These are phyloP conservation scores for Drosophila pachea DNA, from an alignment of 1,140 invertebrate genomes.

Conservation along the genomic window DNA sequence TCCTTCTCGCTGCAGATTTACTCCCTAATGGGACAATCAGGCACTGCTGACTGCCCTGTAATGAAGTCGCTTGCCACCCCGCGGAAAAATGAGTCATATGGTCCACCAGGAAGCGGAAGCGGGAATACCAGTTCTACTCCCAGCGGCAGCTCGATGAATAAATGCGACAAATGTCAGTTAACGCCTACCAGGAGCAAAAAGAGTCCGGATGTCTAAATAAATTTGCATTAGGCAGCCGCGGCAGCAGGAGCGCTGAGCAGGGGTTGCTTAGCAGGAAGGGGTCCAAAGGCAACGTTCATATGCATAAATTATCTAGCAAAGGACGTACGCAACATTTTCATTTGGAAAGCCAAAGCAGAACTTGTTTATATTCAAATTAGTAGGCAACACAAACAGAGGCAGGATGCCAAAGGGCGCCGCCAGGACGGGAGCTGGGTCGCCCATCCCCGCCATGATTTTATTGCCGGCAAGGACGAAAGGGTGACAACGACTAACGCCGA, in stretches of 20 bases:
- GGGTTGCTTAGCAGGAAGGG: constrained; percentile 21
- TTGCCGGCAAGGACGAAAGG: constrained; percentile 52
- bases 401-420: constrained; percentile 11
- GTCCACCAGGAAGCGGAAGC: constrained; percentile 40
- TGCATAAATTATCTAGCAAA: constrained; percentile 38
- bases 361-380: constrained; percentile 75
- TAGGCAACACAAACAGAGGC: constrained; percentile 60
- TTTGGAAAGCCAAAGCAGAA: constrained; percentile 58
- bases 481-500: constrained; percentile 44
- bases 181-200: constrained; percentile 48
- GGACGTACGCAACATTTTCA: constrained; percentile 65
- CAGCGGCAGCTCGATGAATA: constrained; percentile 50
- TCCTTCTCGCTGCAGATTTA: no score
- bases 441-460: constrained; percentile 27
- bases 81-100: constrained; percentile 59
- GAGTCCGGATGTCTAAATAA: constrained; percentile 63
- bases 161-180: constrained; percentile 73
- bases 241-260: not conserved
- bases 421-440: constrained; percentile 2
- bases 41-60: not conserved
- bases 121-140: constrained; percentile 7
- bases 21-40: not conserved
- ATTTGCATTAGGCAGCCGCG: constrained; percentile 61
- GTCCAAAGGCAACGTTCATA: constrained; percentile 10
- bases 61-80: constrained; percentile 14